Evolutionary conservation across 2,797 vertebrate genomes (phyloP).

Genomic region (Silurus lanzhouensis): DNA sequence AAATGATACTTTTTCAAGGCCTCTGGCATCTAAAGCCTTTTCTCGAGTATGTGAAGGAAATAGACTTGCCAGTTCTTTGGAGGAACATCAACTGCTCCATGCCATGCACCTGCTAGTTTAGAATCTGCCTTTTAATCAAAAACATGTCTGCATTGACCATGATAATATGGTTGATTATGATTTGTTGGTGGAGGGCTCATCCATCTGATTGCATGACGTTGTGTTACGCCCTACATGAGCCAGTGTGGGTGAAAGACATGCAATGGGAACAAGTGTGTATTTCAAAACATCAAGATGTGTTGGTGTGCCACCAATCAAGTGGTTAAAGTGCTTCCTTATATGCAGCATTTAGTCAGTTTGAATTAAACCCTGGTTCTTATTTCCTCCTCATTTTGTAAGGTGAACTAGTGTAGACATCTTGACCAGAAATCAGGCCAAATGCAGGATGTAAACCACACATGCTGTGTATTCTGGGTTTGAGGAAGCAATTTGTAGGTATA

Average conservation of each 20-base stretch:
- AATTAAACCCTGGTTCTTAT: neutral
- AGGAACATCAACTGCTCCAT: constrained; percentile 16
- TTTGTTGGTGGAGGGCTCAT: constrained; percentile 27
- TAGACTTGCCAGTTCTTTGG: constrained; percentile 23
- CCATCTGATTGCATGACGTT: constrained; percentile 16
- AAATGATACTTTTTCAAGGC: constrained; percentile 18
- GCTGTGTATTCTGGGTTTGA: neutral
- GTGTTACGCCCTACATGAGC: neutral
- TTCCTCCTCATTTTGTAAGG: neutral
- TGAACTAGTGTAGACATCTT: neutral
- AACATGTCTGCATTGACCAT: constrained; percentile 20
- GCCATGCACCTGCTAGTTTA: constrained; percentile 32
- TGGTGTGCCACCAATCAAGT: constrained; percentile 10
- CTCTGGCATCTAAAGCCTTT: neutral
- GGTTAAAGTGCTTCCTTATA: neutral
- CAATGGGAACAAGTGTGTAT: neutral
- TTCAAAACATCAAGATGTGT: constrained; percentile 4
- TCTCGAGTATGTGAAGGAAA: constrained; percentile 14
- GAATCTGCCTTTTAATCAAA: constrained; percentile 5
- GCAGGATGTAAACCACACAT: neutral
- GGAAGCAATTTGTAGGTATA: neutral
- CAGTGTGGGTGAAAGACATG: neutral
- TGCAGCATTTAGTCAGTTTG: neutral
- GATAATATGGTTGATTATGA: constrained; percentile 32
- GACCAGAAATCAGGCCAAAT: neutral